These are phyloP conservation scores for Hypsopygia costalis DNA, from an alignment of 2,888 invertebrate species.

Conservation along the genomic window DNA sequence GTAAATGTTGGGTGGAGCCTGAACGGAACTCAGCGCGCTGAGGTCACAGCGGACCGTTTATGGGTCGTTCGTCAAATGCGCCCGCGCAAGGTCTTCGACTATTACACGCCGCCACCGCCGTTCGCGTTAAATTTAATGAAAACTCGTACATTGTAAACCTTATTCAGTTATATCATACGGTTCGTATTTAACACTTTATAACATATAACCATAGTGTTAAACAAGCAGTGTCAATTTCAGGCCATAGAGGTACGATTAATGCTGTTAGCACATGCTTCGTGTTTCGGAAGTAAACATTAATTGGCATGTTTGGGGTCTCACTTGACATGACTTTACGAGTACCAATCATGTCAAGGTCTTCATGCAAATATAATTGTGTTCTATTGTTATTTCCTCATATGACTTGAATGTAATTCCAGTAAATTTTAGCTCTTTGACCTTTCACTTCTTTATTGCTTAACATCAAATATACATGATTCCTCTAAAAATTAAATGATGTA, in stretches of 20 bases:
- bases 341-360: slow-evolving; percentile 2
- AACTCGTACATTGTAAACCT: too few relatives aligned
- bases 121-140: too few relatives aligned
- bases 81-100: slow-evolving; percentile 36
- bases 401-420: too few relatives aligned
- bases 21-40: slow-evolving; percentile 20
- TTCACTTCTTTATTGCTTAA: too few relatives aligned
- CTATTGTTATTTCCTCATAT: too few relatives aligned
- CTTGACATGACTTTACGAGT: background rate
- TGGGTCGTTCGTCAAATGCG: slow-evolving; percentile 39
- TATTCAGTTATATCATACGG: too few relatives aligned
- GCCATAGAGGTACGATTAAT: background rate
- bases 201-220: background rate
- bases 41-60: slow-evolving; percentile 35
- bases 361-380: background rate
- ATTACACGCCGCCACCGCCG: background rate
- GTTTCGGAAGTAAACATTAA: slow-evolving; percentile 10
- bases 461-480: too few relatives aligned
- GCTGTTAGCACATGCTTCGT: slow-evolving; percentile 1
- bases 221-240: background rate
- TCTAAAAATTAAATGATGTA: too few relatives aligned
- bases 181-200: background rate
- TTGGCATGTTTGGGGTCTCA: slow-evolving; percentile 1
- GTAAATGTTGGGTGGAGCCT: slow-evolving; percentile 18
- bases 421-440: too few relatives aligned